Conservation (phyloP, 1,140 invertebrate genomes). For the Zaprionus ghesquierei region DNA sequence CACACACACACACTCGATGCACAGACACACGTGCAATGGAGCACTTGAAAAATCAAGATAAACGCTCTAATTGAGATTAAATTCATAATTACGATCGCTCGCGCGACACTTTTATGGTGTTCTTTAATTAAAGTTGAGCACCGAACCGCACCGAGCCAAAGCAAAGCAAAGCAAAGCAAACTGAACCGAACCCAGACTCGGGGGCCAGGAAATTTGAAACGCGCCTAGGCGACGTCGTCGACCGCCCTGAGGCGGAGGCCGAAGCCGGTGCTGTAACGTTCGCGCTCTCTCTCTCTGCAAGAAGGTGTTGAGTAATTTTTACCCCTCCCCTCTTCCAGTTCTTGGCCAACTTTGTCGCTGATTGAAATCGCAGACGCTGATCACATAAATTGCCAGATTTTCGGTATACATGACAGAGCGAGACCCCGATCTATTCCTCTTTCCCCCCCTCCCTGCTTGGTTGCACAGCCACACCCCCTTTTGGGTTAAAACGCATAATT, state of each 20-base stretch:
- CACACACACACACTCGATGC: background rate
- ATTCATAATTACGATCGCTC: slow-evolving; percentile 81
- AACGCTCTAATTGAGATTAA: slow-evolving; percentile 81
- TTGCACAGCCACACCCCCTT: background rate
- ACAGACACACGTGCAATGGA: slow-evolving; percentile 1
- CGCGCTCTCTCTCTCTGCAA: background rate
- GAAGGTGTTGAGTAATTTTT: slow-evolving; percentile 78
- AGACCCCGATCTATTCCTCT: slow-evolving; percentile 13
- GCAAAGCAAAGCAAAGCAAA: no score
- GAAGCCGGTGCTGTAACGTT: background rate
- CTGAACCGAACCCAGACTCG: background rate
- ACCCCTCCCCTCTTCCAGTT: background rate
- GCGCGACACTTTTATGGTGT: slow-evolving; percentile 79
- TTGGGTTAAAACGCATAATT: slow-evolving; percentile 65
- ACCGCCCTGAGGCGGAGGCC: slow-evolving; percentile 30
- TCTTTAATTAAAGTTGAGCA: slow-evolving; percentile 74
- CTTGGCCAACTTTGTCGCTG: slow-evolving; percentile 44
- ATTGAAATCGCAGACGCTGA: slow-evolving; percentile 75
- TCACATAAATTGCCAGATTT: slow-evolving; percentile 81
- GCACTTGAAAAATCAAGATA: slow-evolving; percentile 73
- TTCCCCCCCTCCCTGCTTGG: background rate
- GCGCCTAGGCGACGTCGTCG: slow-evolving; percentile 46
- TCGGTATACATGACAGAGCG: slow-evolving; percentile 68
- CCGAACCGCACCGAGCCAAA: background rate
- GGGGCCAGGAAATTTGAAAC: slow-evolving; percentile 70